phyloP scores from a whole-genome alignment of 1,140 invertebrate genomes.

The Littorina saxatilis region DNA sequence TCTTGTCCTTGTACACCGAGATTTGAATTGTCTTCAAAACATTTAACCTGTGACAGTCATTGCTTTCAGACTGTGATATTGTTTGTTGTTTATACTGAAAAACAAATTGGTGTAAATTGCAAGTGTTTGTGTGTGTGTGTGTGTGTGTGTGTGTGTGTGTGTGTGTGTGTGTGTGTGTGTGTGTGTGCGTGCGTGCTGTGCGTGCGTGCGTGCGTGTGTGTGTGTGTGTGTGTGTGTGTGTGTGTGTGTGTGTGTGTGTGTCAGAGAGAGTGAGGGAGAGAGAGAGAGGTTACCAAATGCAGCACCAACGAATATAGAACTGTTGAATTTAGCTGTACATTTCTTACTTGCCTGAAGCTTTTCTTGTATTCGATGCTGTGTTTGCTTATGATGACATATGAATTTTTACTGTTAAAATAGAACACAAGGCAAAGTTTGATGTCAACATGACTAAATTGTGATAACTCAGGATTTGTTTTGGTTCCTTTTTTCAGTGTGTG shows the following conservation, averaged over 20 bases:
- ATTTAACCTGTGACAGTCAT: neutral
- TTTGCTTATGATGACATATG: too few relatives aligned
- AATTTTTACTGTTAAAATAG: too few relatives aligned
- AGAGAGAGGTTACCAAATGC: neutral
- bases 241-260: slow-evolving; percentile 19
- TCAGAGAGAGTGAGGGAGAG: neutral
- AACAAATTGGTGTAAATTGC: neutral
- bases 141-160: slow-evolving; percentile 6
- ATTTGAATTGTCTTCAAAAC: too few relatives aligned
- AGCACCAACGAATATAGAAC: neutral
- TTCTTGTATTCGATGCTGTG: too few relatives aligned
- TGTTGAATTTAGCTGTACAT: too few relatives aligned
- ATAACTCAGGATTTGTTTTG: too few relatives aligned
- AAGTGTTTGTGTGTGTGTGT: slow-evolving; percentile 2
- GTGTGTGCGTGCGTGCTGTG: neutral
- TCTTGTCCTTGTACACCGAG: too few relatives aligned
- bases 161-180: slow-evolving; percentile 14
- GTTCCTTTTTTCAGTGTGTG: too few relatives aligned
- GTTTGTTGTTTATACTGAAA: slow-evolving; percentile 13
- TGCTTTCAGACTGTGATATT: neutral
- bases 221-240: slow-evolving; percentile 22
- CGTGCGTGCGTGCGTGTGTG: neutral
- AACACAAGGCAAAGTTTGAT: too few relatives aligned
- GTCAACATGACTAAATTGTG: too few relatives aligned
- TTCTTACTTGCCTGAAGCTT: too few relatives aligned